Percentiles rank a stretch among this genome's conserved stretches.
These are phyloP conservation scores for Arge pagana DNA, from an alignment of 2,888 invertebrate genomes.

Conservation along the genomic window DNA sequence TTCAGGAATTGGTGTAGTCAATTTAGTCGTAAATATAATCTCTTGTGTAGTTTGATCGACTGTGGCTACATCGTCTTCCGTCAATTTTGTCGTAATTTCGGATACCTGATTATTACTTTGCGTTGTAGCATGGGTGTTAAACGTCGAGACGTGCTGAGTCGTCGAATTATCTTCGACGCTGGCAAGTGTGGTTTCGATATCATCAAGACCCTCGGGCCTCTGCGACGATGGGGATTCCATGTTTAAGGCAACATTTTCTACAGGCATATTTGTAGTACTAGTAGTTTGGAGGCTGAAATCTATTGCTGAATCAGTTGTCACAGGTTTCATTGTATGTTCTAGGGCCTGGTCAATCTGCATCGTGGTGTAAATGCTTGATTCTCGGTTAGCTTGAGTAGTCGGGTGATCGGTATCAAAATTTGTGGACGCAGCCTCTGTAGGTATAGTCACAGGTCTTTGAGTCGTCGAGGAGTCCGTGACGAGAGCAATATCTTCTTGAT, in stretches of 20 bases:
- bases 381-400: neutral
- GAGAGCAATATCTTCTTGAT: neutral
- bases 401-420: neutral
- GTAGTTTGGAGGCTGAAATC: neutral
- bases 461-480: neutral
- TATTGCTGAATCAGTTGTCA: neutral
- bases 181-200: slow-evolving; percentile 1
- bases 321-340: neutral
- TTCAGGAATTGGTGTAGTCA: too few species aligned
- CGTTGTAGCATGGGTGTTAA: neutral
- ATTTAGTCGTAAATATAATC: too few species aligned
- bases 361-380: neutral
- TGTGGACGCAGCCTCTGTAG: neutral
- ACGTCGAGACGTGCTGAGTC: neutral
- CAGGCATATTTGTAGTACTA: neutral
- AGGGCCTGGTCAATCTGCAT: neutral
- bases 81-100: neutral
- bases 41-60: neutral
- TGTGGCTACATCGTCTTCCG: neutral
- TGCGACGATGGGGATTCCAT: slow-evolving; percentile 2
- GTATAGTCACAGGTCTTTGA: neutral
- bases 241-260: neutral
- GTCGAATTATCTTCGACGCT: neutral
- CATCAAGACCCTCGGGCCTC: neutral
- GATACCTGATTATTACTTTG: neutral